phyloP scores from a whole-genome alignment of 2,888 invertebrate species.

The Desoria tigrina region DNA sequence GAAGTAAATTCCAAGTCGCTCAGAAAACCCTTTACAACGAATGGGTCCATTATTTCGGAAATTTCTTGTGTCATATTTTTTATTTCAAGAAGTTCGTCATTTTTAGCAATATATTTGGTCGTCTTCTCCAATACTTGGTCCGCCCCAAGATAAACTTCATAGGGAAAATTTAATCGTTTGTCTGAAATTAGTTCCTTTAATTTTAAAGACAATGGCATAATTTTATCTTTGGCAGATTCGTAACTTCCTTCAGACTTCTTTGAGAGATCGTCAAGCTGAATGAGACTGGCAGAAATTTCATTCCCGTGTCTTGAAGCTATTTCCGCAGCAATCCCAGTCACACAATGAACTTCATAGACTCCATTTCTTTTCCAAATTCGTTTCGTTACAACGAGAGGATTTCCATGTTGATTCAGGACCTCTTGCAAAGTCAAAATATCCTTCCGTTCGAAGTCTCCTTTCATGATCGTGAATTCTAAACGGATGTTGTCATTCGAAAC shows the following conservation, averaged over 20 bases:
- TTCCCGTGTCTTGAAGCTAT: slow-evolving; percentile 29
- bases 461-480: slow-evolving; percentile 42
- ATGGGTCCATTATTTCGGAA: slow-evolving; percentile 20
- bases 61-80: slow-evolving; percentile 39
- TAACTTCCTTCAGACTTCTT: neutral
- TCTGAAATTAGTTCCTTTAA: neutral
- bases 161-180: slow-evolving; percentile 30
- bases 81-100: slow-evolving; percentile 35
- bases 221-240: neutral
- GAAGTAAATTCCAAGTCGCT: slow-evolving; percentile 56
- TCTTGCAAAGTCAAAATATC: slow-evolving; percentile 40
- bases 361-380: slow-evolving; percentile 38
- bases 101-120: slow-evolving; percentile 43
- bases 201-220: neutral
- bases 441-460: slow-evolving; percentile 33
- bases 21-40: slow-evolving; percentile 40
- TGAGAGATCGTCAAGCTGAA: slow-evolving; percentile 31
- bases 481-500: slow-evolving; percentile 33
- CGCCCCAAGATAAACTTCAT: slow-evolving; percentile 41
- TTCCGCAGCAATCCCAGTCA: slow-evolving; percentile 46
- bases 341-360: slow-evolving; percentile 35
- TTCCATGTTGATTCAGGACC: slow-evolving; percentile 37
- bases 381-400: slow-evolving; percentile 43
- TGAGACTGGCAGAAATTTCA: slow-evolving; percentile 30
- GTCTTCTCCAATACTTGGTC: slow-evolving; percentile 37